Evolutionary conservation across 2,113 vertebrate genomes (phyloP).

Genomic region (Megalops atlanticus): DNA sequence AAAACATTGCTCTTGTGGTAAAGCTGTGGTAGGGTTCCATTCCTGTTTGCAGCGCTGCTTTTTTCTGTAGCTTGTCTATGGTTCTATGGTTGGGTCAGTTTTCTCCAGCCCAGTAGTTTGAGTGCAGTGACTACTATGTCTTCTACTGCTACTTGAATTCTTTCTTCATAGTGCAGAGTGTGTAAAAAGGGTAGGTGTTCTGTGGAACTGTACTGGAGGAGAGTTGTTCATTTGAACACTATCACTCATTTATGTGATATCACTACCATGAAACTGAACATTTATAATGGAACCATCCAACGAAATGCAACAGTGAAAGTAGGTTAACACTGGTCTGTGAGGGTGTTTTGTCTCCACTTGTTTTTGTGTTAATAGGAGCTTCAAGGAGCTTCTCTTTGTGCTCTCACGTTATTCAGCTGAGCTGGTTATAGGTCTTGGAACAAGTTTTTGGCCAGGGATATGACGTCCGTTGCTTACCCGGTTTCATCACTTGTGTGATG

Average conservation of each 20-base stretch:
- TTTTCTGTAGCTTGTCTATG: too few species aligned
- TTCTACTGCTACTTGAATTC: background rate
- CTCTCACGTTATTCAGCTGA: background rate
- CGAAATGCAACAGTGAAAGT: background rate
- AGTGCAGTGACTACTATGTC: too few species aligned
- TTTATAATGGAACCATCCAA: background rate
- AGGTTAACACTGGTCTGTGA: background rate
- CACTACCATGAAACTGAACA: background rate
- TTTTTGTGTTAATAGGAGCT: background rate
- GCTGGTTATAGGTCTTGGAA: background rate
- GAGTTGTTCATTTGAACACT: too few species aligned
- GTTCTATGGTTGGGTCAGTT: background rate
- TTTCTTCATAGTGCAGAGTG: background rate
- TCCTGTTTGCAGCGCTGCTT: too few species aligned
- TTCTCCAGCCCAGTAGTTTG: background rate
- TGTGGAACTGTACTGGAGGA: background rate
- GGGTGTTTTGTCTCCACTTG: too few species aligned
- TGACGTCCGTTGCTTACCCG: too few species aligned
- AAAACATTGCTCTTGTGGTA: too few species aligned
- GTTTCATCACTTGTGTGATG: too few species aligned
- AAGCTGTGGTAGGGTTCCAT: too few species aligned
- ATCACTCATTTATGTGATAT: too few species aligned
- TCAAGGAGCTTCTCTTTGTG: background rate
- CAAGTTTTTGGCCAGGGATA: background rate
- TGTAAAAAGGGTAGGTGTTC: background rate